A percentile compares a stretch with the other conserved stretches of the same genome.
Conservation (phyloP, 2,888 invertebrate genomes). For the Mesochorus sp. region DNA sequence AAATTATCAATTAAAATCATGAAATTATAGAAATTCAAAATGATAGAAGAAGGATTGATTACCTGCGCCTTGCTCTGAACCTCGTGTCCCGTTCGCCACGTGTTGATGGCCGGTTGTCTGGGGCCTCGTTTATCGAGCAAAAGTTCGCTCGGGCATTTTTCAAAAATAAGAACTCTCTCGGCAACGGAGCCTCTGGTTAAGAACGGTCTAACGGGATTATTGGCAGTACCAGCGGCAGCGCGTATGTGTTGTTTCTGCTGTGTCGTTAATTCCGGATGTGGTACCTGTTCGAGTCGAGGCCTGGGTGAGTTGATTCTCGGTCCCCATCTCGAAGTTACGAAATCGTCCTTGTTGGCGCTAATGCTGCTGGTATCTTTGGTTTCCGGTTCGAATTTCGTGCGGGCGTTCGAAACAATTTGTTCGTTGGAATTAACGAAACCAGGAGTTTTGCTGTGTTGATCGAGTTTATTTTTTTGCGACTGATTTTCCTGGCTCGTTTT, state of each 20-base stretch:
- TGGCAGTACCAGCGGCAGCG: slow-evolving; percentile 81
- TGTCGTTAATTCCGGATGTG: slow-evolving; percentile 87
- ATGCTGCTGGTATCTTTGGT: slow-evolving; percentile 63
- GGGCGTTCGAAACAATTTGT: slow-evolving; percentile 70
- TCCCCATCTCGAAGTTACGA: slow-evolving; percentile 79
- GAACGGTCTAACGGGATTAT: slow-evolving; percentile 91
- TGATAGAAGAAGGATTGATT: slow-evolving; percentile 63
- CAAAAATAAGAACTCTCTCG: slow-evolving; percentile 94
- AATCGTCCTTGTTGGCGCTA: slow-evolving; percentile 72
- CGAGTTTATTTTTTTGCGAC: slow-evolving; percentile 81
- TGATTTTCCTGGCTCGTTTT: slow-evolving; percentile 83
- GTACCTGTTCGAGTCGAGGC: slow-evolving; percentile 82
- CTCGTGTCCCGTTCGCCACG: slow-evolving; percentile 81
- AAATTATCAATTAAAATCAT: not conserved
- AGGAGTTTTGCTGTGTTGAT: slow-evolving; percentile 82
- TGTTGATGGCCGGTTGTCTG: slow-evolving; percentile 83
- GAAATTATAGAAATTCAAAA: no score
- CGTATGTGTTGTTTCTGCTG: slow-evolving; percentile 85
- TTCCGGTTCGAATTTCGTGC: slow-evolving; percentile 74
- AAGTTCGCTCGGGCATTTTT: slow-evolving; percentile 93
- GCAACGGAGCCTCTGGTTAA: slow-evolving; percentile 95
- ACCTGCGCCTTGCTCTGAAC: slow-evolving; percentile 83
- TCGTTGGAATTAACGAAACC: slow-evolving; percentile 68
- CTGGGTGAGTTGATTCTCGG: slow-evolving; percentile 78
- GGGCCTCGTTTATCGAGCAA: slow-evolving; percentile 86